Base-by-base conservation (phyloP, 2,888 invertebrate genomes). In the Lordiphosa fenestrarum region DNA sequence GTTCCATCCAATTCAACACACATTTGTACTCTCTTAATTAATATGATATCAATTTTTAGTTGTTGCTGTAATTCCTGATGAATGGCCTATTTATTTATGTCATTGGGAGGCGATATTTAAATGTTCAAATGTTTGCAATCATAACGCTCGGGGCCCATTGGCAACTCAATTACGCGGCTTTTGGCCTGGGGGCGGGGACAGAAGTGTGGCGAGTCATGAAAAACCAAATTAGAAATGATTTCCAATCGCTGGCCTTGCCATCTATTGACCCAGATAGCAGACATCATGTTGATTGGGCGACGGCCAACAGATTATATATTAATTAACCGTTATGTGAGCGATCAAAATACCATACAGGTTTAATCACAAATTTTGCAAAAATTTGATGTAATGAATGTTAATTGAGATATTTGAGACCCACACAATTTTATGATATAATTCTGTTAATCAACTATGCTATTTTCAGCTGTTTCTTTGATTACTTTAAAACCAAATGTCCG, bases 101-200 rank as follows among this genome's bases (percentile, higher is more conserved):
- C 49, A 38, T 44, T 46, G 38, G 53, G 73, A 67, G 52, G 46
- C 48, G 54, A 60, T 54, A 42, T 51, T 64, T 35, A 21, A 57
- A 36, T 12, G 23, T 52, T 40, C 21, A 66, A 49, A 12, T 35
- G 21, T 33, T 33, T 9, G 7, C 30, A 54, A 40, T 38, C 40
- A 37, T 9, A 37, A 13, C 42, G 35, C 25, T 52, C 15, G n/a
- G 21, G 36, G 48, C 50, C 53, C 53, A 53, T 58, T 36, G 44
- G 60, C 47, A 74, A 71, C 75, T 67, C 63, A 73, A 71, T 67
- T 67, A 74, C 54, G 49, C 58, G 30, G 30, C 63, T 41, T 19
- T 12, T 38, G 7, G 19, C 53, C 35, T 39, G 15, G 40, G 44
- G 15, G 15, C 15, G 15, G 2, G 53, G 2, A 9, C 6, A 25